Conservation (phyloP, 2,113 vertebrate genomes). For the Ophiodon elongatus region DNA sequence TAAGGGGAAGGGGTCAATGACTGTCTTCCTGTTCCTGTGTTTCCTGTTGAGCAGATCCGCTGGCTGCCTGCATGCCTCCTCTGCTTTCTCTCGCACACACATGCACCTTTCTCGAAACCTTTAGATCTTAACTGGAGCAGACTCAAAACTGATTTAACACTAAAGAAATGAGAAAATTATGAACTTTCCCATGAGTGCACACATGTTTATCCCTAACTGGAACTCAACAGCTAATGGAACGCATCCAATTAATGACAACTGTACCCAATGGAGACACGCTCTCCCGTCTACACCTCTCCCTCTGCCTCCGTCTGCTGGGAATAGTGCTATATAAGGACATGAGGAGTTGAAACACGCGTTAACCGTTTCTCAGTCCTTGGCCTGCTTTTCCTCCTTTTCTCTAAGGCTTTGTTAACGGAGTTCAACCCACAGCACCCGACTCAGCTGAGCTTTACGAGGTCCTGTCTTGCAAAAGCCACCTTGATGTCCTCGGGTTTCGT, state of each 20-base stretch:
- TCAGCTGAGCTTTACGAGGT: slow-evolving; percentile 31
- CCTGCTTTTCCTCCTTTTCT: slow-evolving; percentile 69
- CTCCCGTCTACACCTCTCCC: slow-evolving; percentile 43
- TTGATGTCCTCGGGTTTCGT: slow-evolving; percentile 19
- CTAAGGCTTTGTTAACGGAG: slow-evolving; percentile 49
- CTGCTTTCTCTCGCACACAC: slow-evolving; percentile 32
- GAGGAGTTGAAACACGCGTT: slow-evolving; percentile 74
- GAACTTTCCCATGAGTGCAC: slow-evolving; percentile 60
- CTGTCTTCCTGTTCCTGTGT: slow-evolving; percentile 71
- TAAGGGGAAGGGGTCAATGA: slow-evolving; percentile 74
- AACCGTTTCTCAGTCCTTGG: slow-evolving; percentile 74
- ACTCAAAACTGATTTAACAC: slow-evolving; percentile 49
- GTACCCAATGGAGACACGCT: slow-evolving; percentile 66
- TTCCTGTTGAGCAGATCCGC: slow-evolving; percentile 66
- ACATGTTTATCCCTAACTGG: slow-evolving; percentile 73
- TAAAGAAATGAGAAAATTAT: slow-evolving; percentile 56
- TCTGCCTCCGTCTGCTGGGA: slow-evolving; percentile 54
- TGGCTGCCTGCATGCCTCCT: slow-evolving; percentile 42
- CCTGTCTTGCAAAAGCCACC: slow-evolving; percentile 12
- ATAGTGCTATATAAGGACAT: slow-evolving; percentile 71
- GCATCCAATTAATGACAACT: slow-evolving; percentile 75
- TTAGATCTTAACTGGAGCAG: slow-evolving; percentile 58
- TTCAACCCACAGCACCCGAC: slow-evolving; percentile 63
- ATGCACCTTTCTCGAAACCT: slow-evolving; percentile 20
- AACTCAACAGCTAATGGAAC: slow-evolving; percentile 65